Conservation (phyloP, 2,113 vertebrate genomes). For the Bos indicus region DNA sequence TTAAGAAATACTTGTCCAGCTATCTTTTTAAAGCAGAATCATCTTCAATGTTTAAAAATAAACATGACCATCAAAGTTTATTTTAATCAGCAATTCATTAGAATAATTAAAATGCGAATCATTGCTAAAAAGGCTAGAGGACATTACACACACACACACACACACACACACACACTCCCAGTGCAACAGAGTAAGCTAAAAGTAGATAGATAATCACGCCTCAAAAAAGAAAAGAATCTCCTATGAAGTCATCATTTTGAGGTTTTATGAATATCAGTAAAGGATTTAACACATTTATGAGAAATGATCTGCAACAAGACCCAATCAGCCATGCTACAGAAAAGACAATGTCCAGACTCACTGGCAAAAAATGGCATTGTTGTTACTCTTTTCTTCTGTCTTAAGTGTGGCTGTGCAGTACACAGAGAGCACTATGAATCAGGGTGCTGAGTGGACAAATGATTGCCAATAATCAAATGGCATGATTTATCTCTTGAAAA, state of each 20-base stretch:
- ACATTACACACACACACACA: neutral
- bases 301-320: neutral
- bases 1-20: conserved; percentile 22
- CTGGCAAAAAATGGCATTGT: neutral
- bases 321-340: neutral
- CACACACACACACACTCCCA: neutral
- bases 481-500: neutral
- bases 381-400: neutral
- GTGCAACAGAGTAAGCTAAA: neutral
- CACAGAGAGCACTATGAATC: neutral
- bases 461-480: neutral
- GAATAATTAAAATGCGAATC: conserved; percentile 39
- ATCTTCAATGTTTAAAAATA: neutral
- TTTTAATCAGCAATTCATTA: conserved; percentile 43
- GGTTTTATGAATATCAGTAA: conserved; percentile 2
- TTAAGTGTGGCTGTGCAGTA: neutral
- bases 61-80: neutral
- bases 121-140: neutral
- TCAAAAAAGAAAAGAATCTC: neutral
- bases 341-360: neutral
- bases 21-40: conserved; percentile 39
- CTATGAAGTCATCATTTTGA: neutral
- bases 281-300: neutral
- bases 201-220: neutral
- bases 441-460: neutral